Percentiles rank a stretch among this genome's conserved stretches.
Conservation (phyloP, 2,888 invertebrate genomes). For the Keiferia lycopersicella region DNA sequence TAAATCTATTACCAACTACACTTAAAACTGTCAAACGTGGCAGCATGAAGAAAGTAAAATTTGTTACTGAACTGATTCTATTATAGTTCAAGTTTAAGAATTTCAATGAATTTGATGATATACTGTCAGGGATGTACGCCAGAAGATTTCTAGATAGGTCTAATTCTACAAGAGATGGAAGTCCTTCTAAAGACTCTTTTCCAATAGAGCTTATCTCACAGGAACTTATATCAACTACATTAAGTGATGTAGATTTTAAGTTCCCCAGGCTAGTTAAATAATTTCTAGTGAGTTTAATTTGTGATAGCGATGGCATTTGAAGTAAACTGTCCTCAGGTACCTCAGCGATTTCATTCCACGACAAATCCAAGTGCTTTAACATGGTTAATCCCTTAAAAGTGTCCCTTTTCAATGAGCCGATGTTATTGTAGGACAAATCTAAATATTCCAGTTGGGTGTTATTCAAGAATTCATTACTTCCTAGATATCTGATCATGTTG, state of each 20-base stretch:
- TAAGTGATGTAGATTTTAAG: conserved; percentile 80
- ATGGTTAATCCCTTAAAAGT: conserved; percentile 82
- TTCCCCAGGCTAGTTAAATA: conserved; percentile 82
- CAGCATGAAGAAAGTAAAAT: conserved; percentile 83
- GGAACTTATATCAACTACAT: conserved; percentile 82
- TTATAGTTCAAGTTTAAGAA: conserved; percentile 82
- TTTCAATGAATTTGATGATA: conserved; percentile 82
- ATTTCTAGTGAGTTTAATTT: conserved; percentile 84
- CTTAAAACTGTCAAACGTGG: conserved; percentile 82
- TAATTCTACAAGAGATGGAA: conserved; percentile 81
- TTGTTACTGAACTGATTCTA: conserved; percentile 82
- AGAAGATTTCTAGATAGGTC: conserved; percentile 86
- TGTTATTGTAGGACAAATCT: conserved; percentile 85
- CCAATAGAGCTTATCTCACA: conserved; percentile 84
- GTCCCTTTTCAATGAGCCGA: conserved; percentile 80
- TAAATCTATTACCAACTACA: conserved; percentile 87
- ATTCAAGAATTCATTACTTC: conserved; percentile 81
- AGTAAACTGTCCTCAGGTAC: conserved; percentile 82
- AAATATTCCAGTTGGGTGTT: conserved; percentile 82
- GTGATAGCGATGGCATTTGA: conserved; percentile 81
- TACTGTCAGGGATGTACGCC: conserved; percentile 81
- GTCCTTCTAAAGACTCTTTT: conserved; percentile 78
- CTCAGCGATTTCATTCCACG: conserved; percentile 84
- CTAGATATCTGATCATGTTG: conserved; percentile 83
- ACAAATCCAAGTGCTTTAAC: conserved; percentile 84